phyloP scores from a whole-genome alignment of 2,888 invertebrate genomes.

The Acleris cristana region DNA sequence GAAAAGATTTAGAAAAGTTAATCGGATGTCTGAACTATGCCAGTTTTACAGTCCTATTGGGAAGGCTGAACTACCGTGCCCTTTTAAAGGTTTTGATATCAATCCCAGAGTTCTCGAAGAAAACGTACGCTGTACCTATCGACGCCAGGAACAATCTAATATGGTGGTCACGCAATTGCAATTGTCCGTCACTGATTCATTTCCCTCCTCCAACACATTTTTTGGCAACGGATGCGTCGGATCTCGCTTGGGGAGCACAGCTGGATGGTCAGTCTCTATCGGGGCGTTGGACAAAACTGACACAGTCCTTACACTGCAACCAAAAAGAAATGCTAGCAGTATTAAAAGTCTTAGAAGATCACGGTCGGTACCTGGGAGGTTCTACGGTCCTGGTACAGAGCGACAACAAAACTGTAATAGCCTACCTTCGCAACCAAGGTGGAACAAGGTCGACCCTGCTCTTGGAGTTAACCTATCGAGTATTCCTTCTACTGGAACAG shows the following conservation, averaged over 20 bases:
- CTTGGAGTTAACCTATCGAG: neutral
- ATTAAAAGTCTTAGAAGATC: neutral
- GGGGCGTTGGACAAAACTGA: neutral
- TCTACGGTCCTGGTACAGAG: neutral
- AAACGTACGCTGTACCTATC: neutral
- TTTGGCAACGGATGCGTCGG: slow-evolving; percentile 12
- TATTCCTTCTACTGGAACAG: slow-evolving; percentile 21
- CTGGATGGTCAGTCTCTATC: neutral
- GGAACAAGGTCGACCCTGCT: slow-evolving; percentile 1
- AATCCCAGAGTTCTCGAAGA: neutral
- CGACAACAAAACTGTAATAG: slow-evolving; percentile 14
- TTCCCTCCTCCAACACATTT: neutral
- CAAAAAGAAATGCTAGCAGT: slow-evolving; percentile 3
- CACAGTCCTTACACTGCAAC: slow-evolving; percentile 4
- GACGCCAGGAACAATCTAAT: neutral
- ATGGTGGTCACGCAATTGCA: neutral
- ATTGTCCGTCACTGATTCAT: neutral
- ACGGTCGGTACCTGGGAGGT: neutral
- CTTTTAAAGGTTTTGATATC: neutral
- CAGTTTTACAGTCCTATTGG: neutral
- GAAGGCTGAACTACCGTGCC: neutral
- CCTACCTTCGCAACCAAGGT: slow-evolving; percentile 3
- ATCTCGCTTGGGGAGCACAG: slow-evolving; percentile 5
- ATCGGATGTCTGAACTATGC: neutral
- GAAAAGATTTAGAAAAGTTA: neutral